Base-by-base conservation (phyloP, 2,113 vertebrate species). In the Alouatta palliata region DNA sequence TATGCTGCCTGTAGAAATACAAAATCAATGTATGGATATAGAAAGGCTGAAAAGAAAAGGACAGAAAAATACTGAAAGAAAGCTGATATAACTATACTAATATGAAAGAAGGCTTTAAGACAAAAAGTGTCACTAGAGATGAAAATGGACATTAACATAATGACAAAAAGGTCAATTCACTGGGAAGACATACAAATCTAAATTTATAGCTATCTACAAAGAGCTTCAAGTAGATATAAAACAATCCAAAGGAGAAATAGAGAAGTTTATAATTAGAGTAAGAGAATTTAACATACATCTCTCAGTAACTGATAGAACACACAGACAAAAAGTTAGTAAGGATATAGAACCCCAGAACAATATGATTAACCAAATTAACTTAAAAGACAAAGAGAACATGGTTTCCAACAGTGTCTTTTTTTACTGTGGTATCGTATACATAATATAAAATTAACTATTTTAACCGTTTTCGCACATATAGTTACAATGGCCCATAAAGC, bases 21-120 rank as follows among this genome's bases (percentile, higher is more conserved):
- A 80, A 21, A 1, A 82, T 70, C 58, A 79, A 37, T 52, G 32
- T 47, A 79, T 83, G 25, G 20, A 58, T 83, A 37, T 40, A 68
- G 35, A 90, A 49, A 56, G 30, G 9, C 14, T 92, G 32, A 95
- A 91, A 94, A 77, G 66, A 6, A 37, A 96, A 90, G 6, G 5
- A 61, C 19, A 81, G 8, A 32, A 80, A 94, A 95, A 87, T 10
- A 94, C 9, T 43, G 43, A 85, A 94, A 68, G 30, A 77, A 92
- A 86, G 32, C 23, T 89, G 61, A 66, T 37, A 75, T 21, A 93
- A 37, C 11, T 73, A 52, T 45, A n/a, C 68, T 64, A 64, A 66
- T 76, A 85, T 70, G 75, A 94, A 83, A 49, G 54, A 54, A 92
- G 27, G 90, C 16, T 49, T 95, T 70, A 96, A 85, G 43, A 11